phyloP scores from a whole-genome alignment of 2,797 vertebrate species.

The Poeciliopsis presidionis region DNA sequence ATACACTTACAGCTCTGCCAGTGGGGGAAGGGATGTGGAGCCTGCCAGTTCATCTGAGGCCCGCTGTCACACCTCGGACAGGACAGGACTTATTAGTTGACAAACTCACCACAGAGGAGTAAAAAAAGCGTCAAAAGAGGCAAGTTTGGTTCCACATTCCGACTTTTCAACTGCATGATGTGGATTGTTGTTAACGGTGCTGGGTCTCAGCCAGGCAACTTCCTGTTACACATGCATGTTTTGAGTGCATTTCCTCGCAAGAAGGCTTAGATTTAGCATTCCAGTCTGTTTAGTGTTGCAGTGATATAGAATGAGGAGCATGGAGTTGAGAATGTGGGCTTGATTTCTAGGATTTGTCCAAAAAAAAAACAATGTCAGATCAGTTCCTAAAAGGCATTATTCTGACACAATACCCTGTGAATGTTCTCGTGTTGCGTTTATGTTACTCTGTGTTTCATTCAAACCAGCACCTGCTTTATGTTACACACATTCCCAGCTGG shows the following conservation, averaged over 20 bases:
- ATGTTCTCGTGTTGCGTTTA: background rate
- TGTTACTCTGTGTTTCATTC: background rate
- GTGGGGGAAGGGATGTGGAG: constrained; percentile 49
- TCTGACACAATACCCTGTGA: background rate
- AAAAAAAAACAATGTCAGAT: background rate
- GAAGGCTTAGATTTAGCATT: constrained; percentile 51
- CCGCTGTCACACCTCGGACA: constrained; percentile 61
- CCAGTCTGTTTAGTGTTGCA: constrained; percentile 50
- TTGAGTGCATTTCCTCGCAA: constrained; percentile 31
- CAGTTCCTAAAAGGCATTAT: background rate
- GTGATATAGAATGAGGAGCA: constrained; percentile 22
- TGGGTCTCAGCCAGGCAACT: constrained; percentile 22
- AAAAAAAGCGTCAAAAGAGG: constrained; percentile 67
- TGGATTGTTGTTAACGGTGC: constrained; percentile 39
- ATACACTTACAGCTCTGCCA: constrained; percentile 76
- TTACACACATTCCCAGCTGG: background rate
- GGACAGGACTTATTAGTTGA: constrained; percentile 65
- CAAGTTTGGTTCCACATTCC: constrained; percentile 69
- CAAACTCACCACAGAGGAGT: constrained; percentile 47
- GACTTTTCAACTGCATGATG: constrained; percentile 69
- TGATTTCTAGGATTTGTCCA: background rate
- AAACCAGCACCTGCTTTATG: background rate
- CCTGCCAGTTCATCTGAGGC: constrained; percentile 56
- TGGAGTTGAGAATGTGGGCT: background rate
- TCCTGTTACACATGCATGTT: constrained; percentile 56